Percentiles rank a stretch among this genome's conserved stretches.
These are phyloP conservation scores for Rhopalosiphum padi DNA, from an alignment of 1,140 invertebrate genomes.

Conservation along the genomic window DNA sequence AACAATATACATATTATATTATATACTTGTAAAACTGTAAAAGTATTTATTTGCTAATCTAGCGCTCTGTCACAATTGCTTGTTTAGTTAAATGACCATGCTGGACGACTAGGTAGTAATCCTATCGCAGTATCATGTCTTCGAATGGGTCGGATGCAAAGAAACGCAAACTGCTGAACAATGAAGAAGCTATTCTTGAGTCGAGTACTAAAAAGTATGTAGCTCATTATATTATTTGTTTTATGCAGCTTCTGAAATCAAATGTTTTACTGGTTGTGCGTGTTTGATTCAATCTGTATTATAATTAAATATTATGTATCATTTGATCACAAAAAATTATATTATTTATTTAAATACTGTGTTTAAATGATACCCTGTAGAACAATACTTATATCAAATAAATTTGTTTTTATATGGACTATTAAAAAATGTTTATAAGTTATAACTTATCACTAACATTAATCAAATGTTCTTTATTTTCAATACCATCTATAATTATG, in stretches of 20 bases:
- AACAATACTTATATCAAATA: no score
- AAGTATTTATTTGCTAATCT: neutral
- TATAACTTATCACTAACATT: neutral
- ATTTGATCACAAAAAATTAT: neutral
- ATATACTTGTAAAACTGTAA: neutral
- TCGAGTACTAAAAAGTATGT: constrained; percentile 48
- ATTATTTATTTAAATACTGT: neutral
- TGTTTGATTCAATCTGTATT: neutral
- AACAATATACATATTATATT: neutral
- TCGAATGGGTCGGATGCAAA: neutral
- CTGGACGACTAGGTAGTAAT: neutral
- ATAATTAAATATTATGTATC: neutral
- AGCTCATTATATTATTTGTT: neutral
- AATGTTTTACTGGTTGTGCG: neutral
- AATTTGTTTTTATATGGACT: neutral
- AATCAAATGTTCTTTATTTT: neutral
- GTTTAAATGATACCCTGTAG: neutral
- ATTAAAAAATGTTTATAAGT: neutral
- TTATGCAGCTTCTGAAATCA: neutral
- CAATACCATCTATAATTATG: no score
- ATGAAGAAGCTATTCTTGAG: constrained; percentile 22
- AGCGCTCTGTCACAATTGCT: neutral
- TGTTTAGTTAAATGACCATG: neutral
- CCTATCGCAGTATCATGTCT: neutral
- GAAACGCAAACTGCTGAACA: constrained; percentile 39